These are phyloP conservation scores for Bovichtus diacanthus DNA, from an alignment of 2,797 vertebrate genomes.

Conservation along the genomic window DNA sequence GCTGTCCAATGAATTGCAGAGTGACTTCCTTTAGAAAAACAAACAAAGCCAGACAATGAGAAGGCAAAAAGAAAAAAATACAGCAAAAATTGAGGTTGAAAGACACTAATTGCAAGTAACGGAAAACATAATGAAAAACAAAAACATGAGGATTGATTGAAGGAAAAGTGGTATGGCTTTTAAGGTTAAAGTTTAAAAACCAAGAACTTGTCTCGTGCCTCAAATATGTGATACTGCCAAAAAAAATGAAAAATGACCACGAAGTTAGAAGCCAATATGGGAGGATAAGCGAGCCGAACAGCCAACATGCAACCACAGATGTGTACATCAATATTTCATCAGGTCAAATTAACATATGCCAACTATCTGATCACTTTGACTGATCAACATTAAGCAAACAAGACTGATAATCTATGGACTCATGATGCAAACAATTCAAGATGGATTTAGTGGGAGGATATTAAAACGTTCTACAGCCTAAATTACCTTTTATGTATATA, in stretches of 20 bases:
- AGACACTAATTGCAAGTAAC: constrained; percentile 9
- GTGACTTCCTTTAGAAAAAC: constrained; percentile 81
- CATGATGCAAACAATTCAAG: constrained; percentile 36
- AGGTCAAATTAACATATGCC: constrained; percentile 22
- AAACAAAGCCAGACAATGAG: neutral
- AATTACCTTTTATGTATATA: constrained; percentile 53
- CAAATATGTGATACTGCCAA: constrained; percentile 75
- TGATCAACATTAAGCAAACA: constrained; percentile 23
- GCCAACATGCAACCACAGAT: constrained; percentile 37
- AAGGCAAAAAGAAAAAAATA: constrained; percentile 3
- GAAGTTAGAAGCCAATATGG: constrained; percentile 21
- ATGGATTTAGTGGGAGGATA: constrained; percentile 42
- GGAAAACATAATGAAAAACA: constrained; percentile 4
- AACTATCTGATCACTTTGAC: constrained; percentile 27
- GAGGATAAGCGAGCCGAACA: constrained; percentile 35
- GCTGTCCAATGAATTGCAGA: constrained; percentile 84
- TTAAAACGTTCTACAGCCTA: constrained; percentile 26
- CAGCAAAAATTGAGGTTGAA: constrained; percentile 7
- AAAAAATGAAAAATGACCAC: constrained; percentile 16
- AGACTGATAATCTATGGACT: constrained; percentile 21
- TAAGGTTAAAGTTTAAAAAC: constrained; percentile 22
- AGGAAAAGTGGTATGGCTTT: neutral
- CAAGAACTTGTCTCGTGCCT: constrained; percentile 57
- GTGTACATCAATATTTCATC: constrained; percentile 30
- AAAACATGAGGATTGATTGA: constrained; percentile 2